Conservation (phyloP, 2,888 invertebrate genomes). For the Apeira syringaria region DNA sequence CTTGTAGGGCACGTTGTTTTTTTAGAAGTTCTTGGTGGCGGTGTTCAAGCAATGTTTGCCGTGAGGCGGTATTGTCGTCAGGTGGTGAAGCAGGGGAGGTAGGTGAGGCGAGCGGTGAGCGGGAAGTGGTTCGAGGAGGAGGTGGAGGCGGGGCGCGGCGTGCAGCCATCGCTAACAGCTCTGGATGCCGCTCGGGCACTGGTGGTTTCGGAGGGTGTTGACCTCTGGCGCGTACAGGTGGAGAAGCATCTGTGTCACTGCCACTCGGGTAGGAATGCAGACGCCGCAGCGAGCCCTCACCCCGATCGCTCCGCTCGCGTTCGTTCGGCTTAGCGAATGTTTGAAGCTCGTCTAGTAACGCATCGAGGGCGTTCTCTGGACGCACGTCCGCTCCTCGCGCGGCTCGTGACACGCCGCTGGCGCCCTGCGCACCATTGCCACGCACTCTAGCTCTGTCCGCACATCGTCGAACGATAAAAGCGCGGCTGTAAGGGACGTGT, state of each 20-base stretch:
- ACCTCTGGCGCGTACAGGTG: conserved; percentile 87
- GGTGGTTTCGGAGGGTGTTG: conserved; percentile 88
- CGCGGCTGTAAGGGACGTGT: conserved; percentile 56
- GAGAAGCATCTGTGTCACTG: conserved; percentile 91
- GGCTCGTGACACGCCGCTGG: conserved; percentile 54
- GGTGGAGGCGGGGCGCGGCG: conserved; percentile 93
- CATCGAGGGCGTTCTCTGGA: conserved; percentile 98
- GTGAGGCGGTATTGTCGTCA: conserved; percentile 47
- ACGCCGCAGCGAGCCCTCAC: conserved; percentile 86
- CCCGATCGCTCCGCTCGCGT: conserved; percentile 40
- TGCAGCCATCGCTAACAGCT: conserved; percentile 88
- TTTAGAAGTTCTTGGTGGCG: conserved; percentile 94
- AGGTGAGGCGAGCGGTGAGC: conserved; percentile 93
- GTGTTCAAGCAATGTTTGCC: conserved; percentile 91
- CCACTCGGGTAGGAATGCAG: conserved; percentile 94
- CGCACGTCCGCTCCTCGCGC: conserved; percentile 74
- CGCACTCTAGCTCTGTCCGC: conserved; percentile 64
- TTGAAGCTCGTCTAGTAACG: conserved; percentile 96
- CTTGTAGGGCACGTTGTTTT: conserved; percentile 94
- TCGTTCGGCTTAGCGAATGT: conserved; percentile 90
- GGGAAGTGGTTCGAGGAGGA: conserved; percentile 95
- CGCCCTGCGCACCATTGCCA: conserved; percentile 73
- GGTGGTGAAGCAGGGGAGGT: conserved; percentile 85
- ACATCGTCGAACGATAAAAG: conserved; percentile 46
- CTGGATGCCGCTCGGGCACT: conserved; percentile 91